Conservation (phyloP, 1,140 invertebrate genomes). For the Watersipora subatra region DNA sequence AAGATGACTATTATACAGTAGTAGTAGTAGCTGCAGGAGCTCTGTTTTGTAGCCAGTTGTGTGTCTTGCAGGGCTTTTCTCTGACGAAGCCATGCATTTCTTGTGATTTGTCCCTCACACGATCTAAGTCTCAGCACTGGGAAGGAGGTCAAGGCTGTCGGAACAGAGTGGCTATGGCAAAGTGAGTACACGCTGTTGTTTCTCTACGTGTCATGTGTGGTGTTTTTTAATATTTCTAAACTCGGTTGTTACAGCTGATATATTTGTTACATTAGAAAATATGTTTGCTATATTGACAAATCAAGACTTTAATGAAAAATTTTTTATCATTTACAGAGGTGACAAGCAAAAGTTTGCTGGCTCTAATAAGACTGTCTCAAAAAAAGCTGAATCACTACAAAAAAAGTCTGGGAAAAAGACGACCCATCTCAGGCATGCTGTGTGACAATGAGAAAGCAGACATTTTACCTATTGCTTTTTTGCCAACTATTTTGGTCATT, state of each 20-base stretch:
- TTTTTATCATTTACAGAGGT: slow-evolving; percentile 16
- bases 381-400: slow-evolving; percentile 15
- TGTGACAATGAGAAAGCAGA: no score
- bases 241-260: background rate
- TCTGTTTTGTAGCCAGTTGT: no score
- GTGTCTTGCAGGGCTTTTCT: slow-evolving; percentile 23
- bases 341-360: slow-evolving; percentile 31
- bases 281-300: background rate
- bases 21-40: no score
- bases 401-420: slow-evolving; percentile 15
- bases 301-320: background rate
- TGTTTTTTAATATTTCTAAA: background rate
- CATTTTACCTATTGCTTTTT: no score
- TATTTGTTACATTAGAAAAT: background rate
- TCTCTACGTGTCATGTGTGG: background rate
- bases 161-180: slow-evolving; percentile 37
- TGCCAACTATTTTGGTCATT: no score
- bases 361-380: slow-evolving; percentile 28
- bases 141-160: slow-evolving; percentile 40
- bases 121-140: slow-evolving; percentile 30
- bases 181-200: slow-evolving; percentile 12
- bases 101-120: slow-evolving; percentile 26
- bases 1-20: no score
- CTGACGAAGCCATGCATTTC: slow-evolving; percentile 25
- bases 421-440: no score